Evolutionary conservation across 2,888 invertebrate genomes (phyloP), one percentile per base, ranked within the genome.

Genomic region (Chymomyza amoena): DNA sequence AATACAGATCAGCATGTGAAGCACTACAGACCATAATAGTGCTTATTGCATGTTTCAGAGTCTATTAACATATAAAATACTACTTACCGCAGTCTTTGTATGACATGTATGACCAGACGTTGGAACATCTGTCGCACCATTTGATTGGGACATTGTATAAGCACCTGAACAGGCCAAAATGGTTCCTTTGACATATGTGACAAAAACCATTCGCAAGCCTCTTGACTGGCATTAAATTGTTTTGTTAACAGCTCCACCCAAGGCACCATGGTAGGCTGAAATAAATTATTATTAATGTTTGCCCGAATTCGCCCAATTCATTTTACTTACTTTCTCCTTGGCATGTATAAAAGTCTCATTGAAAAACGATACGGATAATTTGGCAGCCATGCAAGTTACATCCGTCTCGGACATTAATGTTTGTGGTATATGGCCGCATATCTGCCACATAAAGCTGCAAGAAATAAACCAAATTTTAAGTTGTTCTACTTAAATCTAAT

Each of bases 91-190:
- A 98, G 93, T 90, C 97, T 95, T 91, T 97, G 97, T 92, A 98
- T 97, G 75, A 98, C 98, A 91, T 98, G 98, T 91, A 98, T 97
- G 89, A 97, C 96, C 84, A 98, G 94, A 87, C 98, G 94, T 92
- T 98, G 98, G 93, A 98, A 98, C 97, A 98, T 98, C 93, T 98
- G 98, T 79, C 98, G 94, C 71, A 98, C 98, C 95, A 98, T 97
- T 92, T 98, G 98, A 93, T 97, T 98, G 45, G 98, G 98, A 92
- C 98, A 98, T 92, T 97, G 97, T 90, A 98, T 96, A 90, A 98
- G 93, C 86, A 97, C 97, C 93, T 97, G 97, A 89, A 98, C 96
- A 5, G 98, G 97, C 98, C 98, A 98, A 96, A 97, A 97, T 60
- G 97, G 97, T 90, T 97, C 96, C 72, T 95, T 94, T 0, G 97